Percentiles rank a stretch among this genome's conserved stretches.
These are phyloP conservation scores for Rhincodon typus DNA, from an alignment of 2,797 vertebrate species.

Conservation along the genomic window DNA sequence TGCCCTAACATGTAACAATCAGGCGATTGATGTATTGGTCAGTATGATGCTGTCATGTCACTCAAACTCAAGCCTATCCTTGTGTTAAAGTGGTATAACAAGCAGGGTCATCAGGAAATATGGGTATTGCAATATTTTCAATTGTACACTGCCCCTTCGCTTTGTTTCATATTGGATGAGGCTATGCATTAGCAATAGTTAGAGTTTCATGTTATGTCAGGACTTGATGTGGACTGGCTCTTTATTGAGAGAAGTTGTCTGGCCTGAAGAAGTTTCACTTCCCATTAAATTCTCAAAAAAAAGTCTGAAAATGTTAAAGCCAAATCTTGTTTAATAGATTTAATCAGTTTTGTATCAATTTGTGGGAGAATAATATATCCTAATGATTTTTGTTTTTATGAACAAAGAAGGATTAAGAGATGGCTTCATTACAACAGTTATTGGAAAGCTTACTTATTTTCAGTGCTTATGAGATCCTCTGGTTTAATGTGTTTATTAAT, in stretches of 20 bases:
- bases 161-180: not conserved
- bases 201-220: not conserved
- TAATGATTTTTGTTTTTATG: not conserved
- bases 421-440: not conserved
- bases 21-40: not conserved
- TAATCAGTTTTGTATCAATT: not conserved
- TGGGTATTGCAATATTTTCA: not conserved
- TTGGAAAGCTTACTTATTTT: accelerated
- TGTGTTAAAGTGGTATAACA: not conserved
- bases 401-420: not conserved
- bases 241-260: not conserved
- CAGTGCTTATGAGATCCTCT: accelerated
- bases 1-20: not conserved
- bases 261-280: not conserved
- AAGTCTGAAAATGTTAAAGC: not conserved
- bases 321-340: not conserved
- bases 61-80: not conserved
- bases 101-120: not conserved
- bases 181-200: not conserved
- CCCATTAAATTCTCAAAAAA: not conserved
- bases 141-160: not conserved
- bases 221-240: not conserved
- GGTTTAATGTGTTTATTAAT: accelerated
- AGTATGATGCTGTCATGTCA: not conserved
- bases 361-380: not conserved